Conservation (phyloP, 2,113 vertebrate species). For the Onychorhynchus coronatus region DNA sequence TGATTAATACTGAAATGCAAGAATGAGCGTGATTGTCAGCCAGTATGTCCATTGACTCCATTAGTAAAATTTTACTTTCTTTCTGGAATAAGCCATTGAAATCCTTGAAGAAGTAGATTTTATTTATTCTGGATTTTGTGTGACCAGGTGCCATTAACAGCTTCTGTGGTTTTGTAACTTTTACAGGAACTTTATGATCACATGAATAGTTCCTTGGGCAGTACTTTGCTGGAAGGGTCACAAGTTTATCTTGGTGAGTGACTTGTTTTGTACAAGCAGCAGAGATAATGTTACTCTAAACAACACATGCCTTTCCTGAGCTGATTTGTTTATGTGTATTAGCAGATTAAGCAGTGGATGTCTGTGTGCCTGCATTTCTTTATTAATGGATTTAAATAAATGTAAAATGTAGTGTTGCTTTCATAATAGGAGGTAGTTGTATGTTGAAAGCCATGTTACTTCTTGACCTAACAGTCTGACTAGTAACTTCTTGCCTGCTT, state of each 20-base stretch:
- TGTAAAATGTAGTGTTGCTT: neutral
- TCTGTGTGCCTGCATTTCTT: neutral
- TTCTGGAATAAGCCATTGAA: neutral
- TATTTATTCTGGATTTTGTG: neutral
- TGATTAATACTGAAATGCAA: neutral
- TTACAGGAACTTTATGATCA: constrained; percentile 95
- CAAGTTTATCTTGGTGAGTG: constrained; percentile 92
- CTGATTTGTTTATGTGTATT: neutral
- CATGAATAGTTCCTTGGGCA: constrained; percentile 92
- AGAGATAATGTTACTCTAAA: neutral
- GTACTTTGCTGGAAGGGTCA: constrained; percentile 85
- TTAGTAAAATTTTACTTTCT: neutral
- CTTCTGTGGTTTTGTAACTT: neutral
- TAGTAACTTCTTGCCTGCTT: neutral
- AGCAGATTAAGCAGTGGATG: neutral
- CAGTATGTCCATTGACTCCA: neutral
- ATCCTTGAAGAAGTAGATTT: neutral
- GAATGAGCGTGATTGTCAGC: neutral
- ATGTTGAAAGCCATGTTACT: neutral
- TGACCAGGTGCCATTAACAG: neutral
- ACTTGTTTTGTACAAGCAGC: neutral
- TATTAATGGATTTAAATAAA: neutral
- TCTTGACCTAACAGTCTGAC: neutral
- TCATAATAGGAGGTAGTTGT: neutral
- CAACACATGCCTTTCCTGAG: neutral